Evolutionary conservation across 2,888 invertebrate genomes (phyloP), one percentile per base, ranked within the genome.

Genomic region (Tetropium fuscum): DNA sequence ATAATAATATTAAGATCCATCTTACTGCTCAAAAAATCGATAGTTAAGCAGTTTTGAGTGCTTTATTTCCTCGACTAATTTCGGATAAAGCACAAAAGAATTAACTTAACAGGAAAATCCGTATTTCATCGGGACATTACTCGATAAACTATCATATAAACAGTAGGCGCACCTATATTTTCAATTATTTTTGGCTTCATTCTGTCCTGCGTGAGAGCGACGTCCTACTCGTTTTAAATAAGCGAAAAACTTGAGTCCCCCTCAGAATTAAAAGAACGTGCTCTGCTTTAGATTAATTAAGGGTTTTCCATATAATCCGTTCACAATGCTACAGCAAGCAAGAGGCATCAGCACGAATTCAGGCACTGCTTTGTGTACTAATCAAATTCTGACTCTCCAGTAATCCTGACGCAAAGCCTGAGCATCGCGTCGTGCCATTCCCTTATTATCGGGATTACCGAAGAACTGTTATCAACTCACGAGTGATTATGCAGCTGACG

Each of bases 281-380:
- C 43, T 34, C 40, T 36, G 13, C 61, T 59, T 47, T 25, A 65
- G 66, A 67, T 71, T 70, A 70, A 71, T 71, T 71, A 71, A 68
- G 54, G 62, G 63, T 63, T 61, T 62, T 60, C 58, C 53, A 44
- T 57, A 64, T 71, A 71, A 71, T 70, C 71, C 69, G 54, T 58
- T 57, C 45, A 71, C 68, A 68, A 68, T 69, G 60, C 60, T 41
- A 22, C 25, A 34, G 63, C 47, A 53, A 59, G 56, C 65, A 64
- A n/a, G 3, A 67, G 53, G 69, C 69, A 72, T 72, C 72, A 70
- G 72, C 70, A 65, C 63, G 64, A 72, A 70, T 64, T 63, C 72
- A 72, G 69, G 58, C 68, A 58, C 56, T 53, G 63, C 63, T 53
- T 49, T 59, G 59, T 51, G 25, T 55, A 55, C 16, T 64, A 61